Evolutionary conservation across 2,888 invertebrate species (phyloP), one percentile per base, ranked within the genome.

Genomic region (Pyrgus malvae): DNA sequence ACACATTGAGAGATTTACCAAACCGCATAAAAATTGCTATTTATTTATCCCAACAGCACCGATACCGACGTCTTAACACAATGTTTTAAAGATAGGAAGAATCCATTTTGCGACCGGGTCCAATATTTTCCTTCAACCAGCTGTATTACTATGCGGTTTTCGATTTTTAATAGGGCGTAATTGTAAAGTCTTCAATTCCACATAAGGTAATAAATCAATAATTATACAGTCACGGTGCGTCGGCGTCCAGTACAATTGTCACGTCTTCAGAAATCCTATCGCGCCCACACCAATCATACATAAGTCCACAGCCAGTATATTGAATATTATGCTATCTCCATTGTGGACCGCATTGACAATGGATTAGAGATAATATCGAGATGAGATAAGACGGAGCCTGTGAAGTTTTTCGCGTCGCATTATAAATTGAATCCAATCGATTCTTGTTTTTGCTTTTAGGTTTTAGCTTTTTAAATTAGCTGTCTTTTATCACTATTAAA

Each of bases 241-340:
- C 71, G 73, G 71, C 62, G 67, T 65, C 64, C 74, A 66, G 72
- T 64, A 60, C 81, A 84, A 85, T 84, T 82, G 83, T 79, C 81
- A 84, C 85, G 83, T 83, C 83, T 79, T 62, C 58, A 51, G 56
- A 63, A 67, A 62, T 51, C 37, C 37, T 51, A 37, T 38, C 38
- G 48, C 42, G 19, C 35, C 35, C 35, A 37, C 42, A 51, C 27
- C 35, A 44, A 51, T 51, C 44, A 44, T 51, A 44, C 44, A 44
- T 51, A 44, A 44, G 23, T 27, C 23, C 27, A 19, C 44, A 38
- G 37, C 17, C 48, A 29, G 12, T 21, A 38, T 38, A 53, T 51
- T 51, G 45, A 53, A 53, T 53, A 44, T 42, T 51, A 45, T 29
- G 44, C 37, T 29, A 29, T 53, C 14, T 21, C 29, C 53, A 45